A percentile compares a stretch with the other conserved stretches of the same genome.
These are phyloP conservation scores for Melanocharis versteri DNA, from an alignment of 2,113 vertebrate genomes.

Conservation along the genomic window DNA sequence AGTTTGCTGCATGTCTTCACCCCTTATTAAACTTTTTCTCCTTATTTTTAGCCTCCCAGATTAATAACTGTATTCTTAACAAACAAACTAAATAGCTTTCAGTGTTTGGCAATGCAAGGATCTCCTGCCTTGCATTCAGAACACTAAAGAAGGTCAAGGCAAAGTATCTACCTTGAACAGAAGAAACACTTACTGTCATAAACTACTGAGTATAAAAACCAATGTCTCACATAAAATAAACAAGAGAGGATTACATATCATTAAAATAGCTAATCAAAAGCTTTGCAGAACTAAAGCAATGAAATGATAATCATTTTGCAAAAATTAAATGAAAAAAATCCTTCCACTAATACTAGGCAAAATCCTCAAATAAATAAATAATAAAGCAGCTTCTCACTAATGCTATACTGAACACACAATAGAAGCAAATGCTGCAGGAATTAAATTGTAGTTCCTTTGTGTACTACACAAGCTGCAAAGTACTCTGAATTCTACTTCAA, in stretches of 20 bases:
- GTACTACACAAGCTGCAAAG: neutral
- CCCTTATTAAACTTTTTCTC: neutral
- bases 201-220: conserved; percentile 23
- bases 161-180: neutral
- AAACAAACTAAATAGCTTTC: neutral
- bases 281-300: neutral
- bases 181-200: neutral
- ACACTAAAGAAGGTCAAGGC: neutral
- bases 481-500: neutral
- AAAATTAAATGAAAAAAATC: neutral
- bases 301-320: neutral
- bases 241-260: neutral
- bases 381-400: neutral
- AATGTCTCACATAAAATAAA: neutral
- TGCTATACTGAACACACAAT: conserved; percentile 15
- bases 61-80: neutral
- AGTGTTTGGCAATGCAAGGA: neutral
- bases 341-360: neutral
- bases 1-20: neutral
- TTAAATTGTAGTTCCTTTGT: conserved; percentile 43
- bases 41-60: neutral
- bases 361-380: neutral
- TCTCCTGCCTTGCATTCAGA: neutral
- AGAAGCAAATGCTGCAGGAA: conserved; percentile 48
- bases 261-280: neutral